Conservation (phyloP, 2,797 vertebrate genomes). For the Passerculus sandwichensis region DNA sequence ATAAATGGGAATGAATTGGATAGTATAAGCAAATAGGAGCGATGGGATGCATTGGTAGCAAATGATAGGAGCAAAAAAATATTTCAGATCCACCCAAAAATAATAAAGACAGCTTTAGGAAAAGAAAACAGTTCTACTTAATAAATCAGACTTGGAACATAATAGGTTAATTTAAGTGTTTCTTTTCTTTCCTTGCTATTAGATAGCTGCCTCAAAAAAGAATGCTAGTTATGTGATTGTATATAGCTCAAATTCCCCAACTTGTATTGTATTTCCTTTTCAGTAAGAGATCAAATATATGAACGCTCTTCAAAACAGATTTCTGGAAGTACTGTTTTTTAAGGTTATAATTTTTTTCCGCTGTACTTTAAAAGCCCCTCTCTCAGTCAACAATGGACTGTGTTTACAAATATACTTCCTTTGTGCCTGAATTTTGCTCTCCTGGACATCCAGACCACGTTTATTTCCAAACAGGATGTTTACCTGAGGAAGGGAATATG, state of each 20-base stretch:
- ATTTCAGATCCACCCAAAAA: not conserved
- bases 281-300: conserved; percentile 62
- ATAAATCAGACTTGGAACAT: not conserved
- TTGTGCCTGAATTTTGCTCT: conserved; percentile 60
- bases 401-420: conserved; percentile 72
- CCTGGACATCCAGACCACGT: conserved; percentile 59
- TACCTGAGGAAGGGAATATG: conserved; percentile 71
- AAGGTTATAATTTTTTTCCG: conserved; percentile 28
- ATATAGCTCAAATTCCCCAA: conserved; percentile 55
- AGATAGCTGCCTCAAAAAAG: conserved; percentile 43
- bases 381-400: conserved; percentile 58
- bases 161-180: conserved; percentile 37
- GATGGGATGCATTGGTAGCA: not conserved
- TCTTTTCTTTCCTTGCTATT: conserved; percentile 20
- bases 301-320: conserved; percentile 33
- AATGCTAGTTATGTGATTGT: conserved; percentile 63
- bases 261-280: conserved; percentile 62
- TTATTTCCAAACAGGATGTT: conserved; percentile 76
- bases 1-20: not conserved
- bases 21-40: not conserved
- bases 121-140: not conserved
- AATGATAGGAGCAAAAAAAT: not conserved
- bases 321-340: conserved; percentile 63
- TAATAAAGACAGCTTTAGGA: not conserved
- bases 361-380: conserved; percentile 53